These are phyloP conservation scores for Candoia aspera DNA, from an alignment of 2,113 vertebrate genomes.

Conservation along the genomic window DNA sequence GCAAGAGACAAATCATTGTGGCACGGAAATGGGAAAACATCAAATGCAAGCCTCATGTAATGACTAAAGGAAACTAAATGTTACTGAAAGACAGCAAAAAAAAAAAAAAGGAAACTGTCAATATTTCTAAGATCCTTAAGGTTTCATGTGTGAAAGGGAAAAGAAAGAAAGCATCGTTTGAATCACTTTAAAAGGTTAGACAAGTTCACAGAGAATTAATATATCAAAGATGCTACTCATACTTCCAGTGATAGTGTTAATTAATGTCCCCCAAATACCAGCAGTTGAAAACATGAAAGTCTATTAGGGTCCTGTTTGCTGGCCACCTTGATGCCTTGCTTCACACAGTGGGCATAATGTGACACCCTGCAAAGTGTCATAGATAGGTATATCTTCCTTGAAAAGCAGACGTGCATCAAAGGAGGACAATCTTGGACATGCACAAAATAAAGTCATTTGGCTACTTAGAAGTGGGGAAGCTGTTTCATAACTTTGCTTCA, in stretches of 20 bases:
- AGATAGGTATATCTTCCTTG: background rate
- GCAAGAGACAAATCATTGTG: background rate
- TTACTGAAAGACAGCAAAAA: background rate
- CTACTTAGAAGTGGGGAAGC: background rate
- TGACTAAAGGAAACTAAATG: background rate
- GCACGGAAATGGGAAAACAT: background rate
- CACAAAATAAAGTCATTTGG: background rate
- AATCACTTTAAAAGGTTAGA: background rate
- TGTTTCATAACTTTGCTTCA: background rate
- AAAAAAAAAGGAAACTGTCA: background rate
- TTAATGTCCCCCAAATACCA: background rate
- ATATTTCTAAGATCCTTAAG: background rate
- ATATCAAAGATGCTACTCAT: background rate
- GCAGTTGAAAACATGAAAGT: background rate
- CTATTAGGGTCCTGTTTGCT: background rate
- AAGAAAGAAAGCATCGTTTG: background rate
- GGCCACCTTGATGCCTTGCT: background rate
- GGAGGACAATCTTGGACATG: background rate
- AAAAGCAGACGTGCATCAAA: background rate
- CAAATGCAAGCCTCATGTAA: background rate
- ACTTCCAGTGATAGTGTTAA: background rate
- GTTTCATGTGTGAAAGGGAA: background rate
- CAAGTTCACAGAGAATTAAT: background rate
- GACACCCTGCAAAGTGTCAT: background rate
- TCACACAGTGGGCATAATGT: background rate